phyloP scores from a whole-genome alignment of 2,888 invertebrate genomes.

The Galerucella pusilla region DNA sequence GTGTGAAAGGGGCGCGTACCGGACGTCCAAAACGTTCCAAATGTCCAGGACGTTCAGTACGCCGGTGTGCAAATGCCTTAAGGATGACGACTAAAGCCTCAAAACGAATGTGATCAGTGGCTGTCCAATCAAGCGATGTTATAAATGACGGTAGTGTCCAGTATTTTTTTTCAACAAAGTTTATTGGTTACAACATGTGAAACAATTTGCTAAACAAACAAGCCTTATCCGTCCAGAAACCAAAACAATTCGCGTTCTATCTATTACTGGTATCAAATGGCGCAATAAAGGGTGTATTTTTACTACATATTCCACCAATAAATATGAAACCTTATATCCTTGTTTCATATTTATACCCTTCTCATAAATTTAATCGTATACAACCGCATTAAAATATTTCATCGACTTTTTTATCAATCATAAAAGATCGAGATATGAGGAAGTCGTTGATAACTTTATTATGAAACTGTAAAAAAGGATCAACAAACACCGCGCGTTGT shows the following conservation, averaged over 20 bases:
- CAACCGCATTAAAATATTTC: conserved; percentile 18
- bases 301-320: conserved; percentile 3
- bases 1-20: too few species aligned
- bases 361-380: conserved; percentile 9
- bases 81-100: too few species aligned
- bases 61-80: too few species aligned
- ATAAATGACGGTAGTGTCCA: too few species aligned
- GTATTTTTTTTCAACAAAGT: too few species aligned
- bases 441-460: conserved; percentile 38
- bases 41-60: too few species aligned
- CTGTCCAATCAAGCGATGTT: too few species aligned
- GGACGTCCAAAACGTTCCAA: too few species aligned
- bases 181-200: not conserved
- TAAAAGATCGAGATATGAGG: conserved; percentile 27
- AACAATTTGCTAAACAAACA: not conserved
- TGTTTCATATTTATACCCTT: not conserved
- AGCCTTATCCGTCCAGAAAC: not conserved
- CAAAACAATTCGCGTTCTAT: not conserved
- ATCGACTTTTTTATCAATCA: conserved; percentile 31
- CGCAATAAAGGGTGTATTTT: conserved; percentile 1
- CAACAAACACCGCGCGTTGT: conserved; percentile 31
- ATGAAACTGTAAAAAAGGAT: conserved; percentile 28
- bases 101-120: too few species aligned
- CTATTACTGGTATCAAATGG: not conserved
- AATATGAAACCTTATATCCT: conserved; percentile 13